phyloP scores from a whole-genome alignment of 2,797 vertebrate species.

The Malurus splendens region DNA sequence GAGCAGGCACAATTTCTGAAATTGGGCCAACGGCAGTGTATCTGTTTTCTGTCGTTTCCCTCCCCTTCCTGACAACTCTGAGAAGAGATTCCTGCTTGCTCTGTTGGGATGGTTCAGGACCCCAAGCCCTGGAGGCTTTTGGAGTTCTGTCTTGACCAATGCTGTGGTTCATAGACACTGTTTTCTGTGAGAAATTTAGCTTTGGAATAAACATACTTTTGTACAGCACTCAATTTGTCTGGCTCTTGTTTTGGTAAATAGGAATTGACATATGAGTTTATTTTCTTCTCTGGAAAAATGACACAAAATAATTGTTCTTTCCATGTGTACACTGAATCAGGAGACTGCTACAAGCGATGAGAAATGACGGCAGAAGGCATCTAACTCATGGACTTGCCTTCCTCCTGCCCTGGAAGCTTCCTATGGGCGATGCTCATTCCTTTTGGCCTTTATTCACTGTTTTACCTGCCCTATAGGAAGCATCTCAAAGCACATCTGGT shows the following conservation, averaged over 20 bases:
- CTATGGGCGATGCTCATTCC: neutral
- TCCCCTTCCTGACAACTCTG: neutral
- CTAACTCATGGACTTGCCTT: neutral
- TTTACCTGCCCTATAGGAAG: neutral
- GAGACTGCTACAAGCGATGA: neutral
- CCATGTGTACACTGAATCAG: neutral
- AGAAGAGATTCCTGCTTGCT: neutral
- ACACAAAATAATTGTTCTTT: neutral
- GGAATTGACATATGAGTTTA: neutral
- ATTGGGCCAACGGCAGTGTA: neutral
- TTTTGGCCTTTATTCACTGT: neutral
- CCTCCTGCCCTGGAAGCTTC: neutral
- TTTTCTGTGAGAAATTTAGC: neutral
- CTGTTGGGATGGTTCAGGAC: neutral
- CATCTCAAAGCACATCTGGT: neutral
- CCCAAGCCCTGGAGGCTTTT: neutral
- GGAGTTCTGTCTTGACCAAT: neutral
- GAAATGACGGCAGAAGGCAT: neutral
- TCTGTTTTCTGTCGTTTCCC: neutral
- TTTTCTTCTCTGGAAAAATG: neutral
- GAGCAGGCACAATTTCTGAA: neutral
- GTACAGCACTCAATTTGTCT: neutral
- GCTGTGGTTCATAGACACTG: neutral
- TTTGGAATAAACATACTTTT: constrained; percentile 35
- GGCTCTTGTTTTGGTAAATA: neutral